These are phyloP conservation scores for Tokudaia muenninki DNA, from an alignment of 2,797 vertebrate genomes.

Conservation along the genomic window DNA sequence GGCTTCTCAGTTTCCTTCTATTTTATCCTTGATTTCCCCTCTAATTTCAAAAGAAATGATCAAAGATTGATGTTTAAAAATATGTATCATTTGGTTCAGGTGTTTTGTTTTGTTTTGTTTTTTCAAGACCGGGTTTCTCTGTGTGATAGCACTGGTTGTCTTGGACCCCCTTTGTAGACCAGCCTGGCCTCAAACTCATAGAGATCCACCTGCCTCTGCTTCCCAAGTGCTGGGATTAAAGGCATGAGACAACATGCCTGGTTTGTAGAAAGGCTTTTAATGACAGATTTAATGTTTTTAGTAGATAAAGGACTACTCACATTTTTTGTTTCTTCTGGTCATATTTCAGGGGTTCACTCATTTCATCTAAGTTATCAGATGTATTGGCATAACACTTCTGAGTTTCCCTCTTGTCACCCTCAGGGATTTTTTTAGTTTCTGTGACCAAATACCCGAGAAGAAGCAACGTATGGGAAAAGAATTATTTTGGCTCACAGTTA, in stretches of 20 bases:
- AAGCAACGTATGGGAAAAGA: background rate
- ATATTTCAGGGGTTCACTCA: background rate
- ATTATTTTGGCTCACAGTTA: background rate
- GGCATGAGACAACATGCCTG: background rate
- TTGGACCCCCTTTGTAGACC: no score
- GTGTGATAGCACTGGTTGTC: no score
- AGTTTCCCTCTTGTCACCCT: background rate
- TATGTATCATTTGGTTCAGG: background rate
- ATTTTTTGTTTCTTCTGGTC: slow-evolving; percentile 36
- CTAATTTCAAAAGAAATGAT: slow-evolving; percentile 34
- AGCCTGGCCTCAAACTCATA: no score
- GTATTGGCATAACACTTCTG: background rate
- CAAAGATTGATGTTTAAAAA: background rate
- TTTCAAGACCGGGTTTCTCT: background rate
- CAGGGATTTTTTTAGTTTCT: no score
- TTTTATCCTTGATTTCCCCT: background rate
- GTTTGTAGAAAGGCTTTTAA: slow-evolving; percentile 38
- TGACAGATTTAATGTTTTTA: slow-evolving; percentile 24
- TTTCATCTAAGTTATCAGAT: slow-evolving; percentile 31
- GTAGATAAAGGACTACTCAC: background rate
- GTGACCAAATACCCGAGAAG: background rate
- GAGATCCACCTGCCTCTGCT: no score
- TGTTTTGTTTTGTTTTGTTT: background rate
- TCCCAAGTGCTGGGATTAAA: background rate
- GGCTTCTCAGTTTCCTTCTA: background rate